These are phyloP conservation scores for Acrobasis repandana DNA, from an alignment of 2,888 invertebrate genomes.

Conservation along the genomic window DNA sequence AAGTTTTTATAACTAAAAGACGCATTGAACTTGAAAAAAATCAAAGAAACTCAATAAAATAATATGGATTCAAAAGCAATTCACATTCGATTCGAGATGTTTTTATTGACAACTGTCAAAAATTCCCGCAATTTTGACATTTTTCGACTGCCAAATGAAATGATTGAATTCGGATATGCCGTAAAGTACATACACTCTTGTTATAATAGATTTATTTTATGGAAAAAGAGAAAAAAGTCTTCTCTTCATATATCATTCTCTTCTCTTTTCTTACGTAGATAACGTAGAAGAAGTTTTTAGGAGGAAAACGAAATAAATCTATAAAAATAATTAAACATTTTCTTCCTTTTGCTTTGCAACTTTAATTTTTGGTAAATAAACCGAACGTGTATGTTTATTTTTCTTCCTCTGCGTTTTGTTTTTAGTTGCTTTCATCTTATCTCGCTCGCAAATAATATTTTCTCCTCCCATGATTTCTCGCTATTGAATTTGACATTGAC, in stretches of 20 bases:
- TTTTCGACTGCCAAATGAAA: conserved; percentile 27
- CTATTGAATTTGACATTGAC: neutral
- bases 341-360: no score
- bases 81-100: conserved; percentile 60
- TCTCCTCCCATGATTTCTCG: no score
- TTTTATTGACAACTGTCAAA: conserved; percentile 79
- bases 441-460: no score
- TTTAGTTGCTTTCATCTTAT: neutral
- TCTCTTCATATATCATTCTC: neutral
- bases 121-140: conserved; percentile 75
- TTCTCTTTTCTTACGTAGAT: conserved; percentile 4
- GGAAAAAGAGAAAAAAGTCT: no score
- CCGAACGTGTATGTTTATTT: neutral
- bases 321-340: no score
- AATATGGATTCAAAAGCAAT: conserved; percentile 47
- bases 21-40: conserved; percentile 34
- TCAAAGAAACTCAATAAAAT: conserved; percentile 41
- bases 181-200: no score
- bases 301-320: neutral
- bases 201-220: no score
- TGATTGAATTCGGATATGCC: neutral
- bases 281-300: neutral
- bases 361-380: neutral
- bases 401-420: neutral
- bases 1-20: conserved; percentile 33